Base-by-base conservation (phyloP, 2,797 vertebrate genomes). In the Lindbergichthys nudifrons region DNA sequence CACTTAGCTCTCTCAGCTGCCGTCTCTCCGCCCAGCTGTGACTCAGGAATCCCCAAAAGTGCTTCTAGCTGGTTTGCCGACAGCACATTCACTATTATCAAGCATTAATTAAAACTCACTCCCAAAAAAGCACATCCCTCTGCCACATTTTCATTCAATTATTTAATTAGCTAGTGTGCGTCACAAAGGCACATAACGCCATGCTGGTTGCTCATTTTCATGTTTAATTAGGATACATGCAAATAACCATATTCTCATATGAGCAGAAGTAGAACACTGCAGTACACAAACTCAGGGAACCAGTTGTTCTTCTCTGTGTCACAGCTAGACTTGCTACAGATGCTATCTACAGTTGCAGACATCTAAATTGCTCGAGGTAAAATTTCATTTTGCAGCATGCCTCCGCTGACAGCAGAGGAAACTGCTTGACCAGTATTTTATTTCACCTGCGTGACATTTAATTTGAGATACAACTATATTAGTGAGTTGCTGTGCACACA, bases 291-390 rank as follows among this genome's bases (percentile, higher is more conserved):
- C 62, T 69, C 26, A 54, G 36, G 62, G 45, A 83, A 72, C 36
- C 48, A 45, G 80, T 81, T 77, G 0, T 36, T 36, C 26, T 52
- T 73, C 39, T 2, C 69, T 16, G 73, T 45, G 45, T 50, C 59
- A 60, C 70, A 70, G 60, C 58, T 16, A 48, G 73, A 83, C 8
- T 10, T 78, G 77, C 48, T 72, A 51, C 46, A 77, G 86, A 87
- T 87, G 59, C 39, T 83, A 86, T 87, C 83, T 73, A 3, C 65
- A 47, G 52, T 50, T 39, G 80, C 75, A 87, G 78, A 80, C 77
- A 64, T 88, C 88, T 81, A 82, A 85, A 83, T 76, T 51, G 73
- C 78, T 77, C 43, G 41, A 46, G 75, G 81, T 70, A 54, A 54
- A 62, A 81, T 72, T 86, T 87, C 63, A 71, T 67, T 78, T 74